Evolutionary conservation across 2,797 vertebrate species (phyloP).

Genomic region (Xenops minutus): DNA sequence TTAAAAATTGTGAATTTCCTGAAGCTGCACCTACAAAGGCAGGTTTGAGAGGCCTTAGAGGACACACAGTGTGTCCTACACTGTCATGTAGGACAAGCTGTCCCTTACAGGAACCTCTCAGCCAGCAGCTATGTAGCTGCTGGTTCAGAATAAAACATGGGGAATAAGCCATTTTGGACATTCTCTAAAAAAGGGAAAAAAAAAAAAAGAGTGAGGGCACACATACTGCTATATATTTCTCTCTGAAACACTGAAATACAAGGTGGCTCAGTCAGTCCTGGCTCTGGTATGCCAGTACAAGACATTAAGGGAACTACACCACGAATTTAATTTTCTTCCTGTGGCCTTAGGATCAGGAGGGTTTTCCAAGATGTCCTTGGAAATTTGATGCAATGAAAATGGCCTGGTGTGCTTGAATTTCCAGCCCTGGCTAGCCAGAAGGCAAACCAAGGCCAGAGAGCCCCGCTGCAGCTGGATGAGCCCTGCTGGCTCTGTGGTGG

Average conservation of each 20-base stretch:
- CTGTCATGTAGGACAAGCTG: neutral
- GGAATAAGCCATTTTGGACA: neutral
- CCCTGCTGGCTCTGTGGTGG: neutral
- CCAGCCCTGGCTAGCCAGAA: neutral
- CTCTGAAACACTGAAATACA: neutral
- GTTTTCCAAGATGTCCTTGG: neutral
- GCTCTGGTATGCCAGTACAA: neutral
- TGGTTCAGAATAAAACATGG: neutral
- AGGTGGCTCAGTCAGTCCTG: neutral
- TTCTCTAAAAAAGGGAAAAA: neutral
- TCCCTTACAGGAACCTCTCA: neutral
- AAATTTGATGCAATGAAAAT: neutral
- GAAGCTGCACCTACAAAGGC: neutral
- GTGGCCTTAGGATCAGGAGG: neutral
- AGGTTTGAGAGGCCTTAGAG: neutral
- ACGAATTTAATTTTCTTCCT: neutral
- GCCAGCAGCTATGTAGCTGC: neutral
- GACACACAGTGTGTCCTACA: neutral
- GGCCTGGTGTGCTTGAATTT: neutral
- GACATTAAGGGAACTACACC: neutral
- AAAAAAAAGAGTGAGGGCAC: neutral
- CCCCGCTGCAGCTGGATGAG: fast-evolving
- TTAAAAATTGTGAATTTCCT: neutral
- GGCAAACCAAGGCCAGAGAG: neutral
- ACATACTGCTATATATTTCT: neutral